Evolutionary conservation across 2,113 vertebrate genomes (phyloP), one percentile per base, ranked within the genome.

Genomic region (Centropus bengalensis): DNA sequence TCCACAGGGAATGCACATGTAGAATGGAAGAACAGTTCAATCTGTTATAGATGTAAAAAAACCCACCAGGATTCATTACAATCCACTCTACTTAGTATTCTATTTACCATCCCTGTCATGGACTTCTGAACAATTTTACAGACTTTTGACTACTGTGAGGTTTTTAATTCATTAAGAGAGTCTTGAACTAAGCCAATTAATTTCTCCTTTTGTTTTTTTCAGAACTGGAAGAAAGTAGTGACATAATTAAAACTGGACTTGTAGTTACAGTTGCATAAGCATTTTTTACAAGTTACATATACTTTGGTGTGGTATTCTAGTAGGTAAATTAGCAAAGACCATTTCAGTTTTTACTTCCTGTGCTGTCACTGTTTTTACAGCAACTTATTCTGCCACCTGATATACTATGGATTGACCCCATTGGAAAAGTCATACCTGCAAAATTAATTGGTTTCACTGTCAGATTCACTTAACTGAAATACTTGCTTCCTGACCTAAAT

Each of bases 21-120:
- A 30, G 59, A 60, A 2, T n/a, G 47, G 75, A 93, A 85, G 58
- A 80, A 56, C 38, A 84, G 16, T 32, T 19, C 52, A 91, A 42
- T 86, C 42, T 92, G n/a, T 52, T 85, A 6, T 36, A 68, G 73
- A 78, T 87, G 75, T 87, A 59, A 92, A 45, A 94, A 92, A 91
- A 64, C 28, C 28, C 56, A 88, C 28, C 73, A 56, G 52, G 52
- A 52, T 95, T 92, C 52, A 10, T 89, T 92, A 59, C 55, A 73
- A 38, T 42, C n/a, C 16, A 14, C 16, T 73, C 58, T 58, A 26
- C 42, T 85, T 88, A 59, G 55, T 33, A 88, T 87, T 91, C 69
- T 82, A 18, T 82, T 94, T 81, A 73, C 5, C 17, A 66, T 40
- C 40, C 14, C 3, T 87, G 83, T 87, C 86, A 68, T 60, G 69